Percentiles rank a stretch among this genome's conserved stretches.
phyloP scores from a whole-genome alignment of 2,113 vertebrate genomes.

The Poeciliopsis turrubarensis region DNA sequence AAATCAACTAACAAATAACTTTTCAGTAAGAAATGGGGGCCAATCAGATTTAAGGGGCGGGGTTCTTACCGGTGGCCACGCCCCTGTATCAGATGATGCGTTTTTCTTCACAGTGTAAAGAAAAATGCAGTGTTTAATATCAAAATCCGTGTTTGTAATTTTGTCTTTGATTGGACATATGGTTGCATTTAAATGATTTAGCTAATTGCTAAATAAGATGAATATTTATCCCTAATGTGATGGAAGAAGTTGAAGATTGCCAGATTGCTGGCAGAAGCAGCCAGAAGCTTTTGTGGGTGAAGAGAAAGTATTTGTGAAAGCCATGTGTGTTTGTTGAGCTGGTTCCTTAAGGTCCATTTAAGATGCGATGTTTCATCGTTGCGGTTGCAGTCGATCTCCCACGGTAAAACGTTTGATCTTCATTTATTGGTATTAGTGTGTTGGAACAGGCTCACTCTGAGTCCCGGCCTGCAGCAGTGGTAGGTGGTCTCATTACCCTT shows the following conservation, averaged over 20 bases:
- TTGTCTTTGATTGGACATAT: neutral
- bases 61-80: no score
- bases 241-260: slow-evolving; percentile 3
- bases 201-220: neutral
- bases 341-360: slow-evolving; percentile 35
- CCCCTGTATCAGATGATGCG: neutral
- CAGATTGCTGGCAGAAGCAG: slow-evolving; percentile 21
- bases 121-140: no score
- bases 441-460: neutral
- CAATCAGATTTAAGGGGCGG: no score
- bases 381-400: slow-evolving; percentile 45
- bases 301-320: slow-evolving; percentile 36
- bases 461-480: slow-evolving; percentile 3
- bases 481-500: slow-evolving; percentile 21
- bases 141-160: neutral
- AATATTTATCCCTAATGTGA: slow-evolving; percentile 5
- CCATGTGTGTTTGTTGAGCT: slow-evolving; percentile 41
- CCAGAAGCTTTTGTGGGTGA: slow-evolving; percentile 21
- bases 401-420: slow-evolving; percentile 36
- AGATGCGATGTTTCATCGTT: slow-evolving; percentile 30
- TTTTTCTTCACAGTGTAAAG: no score
- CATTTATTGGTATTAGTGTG: neutral
- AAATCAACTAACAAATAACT: no score
- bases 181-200: neutral
- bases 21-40: no score